Percentiles rank a stretch among this genome's conserved stretches.
These are phyloP conservation scores for Molossus molossus DNA, from an alignment of 2,797 vertebrate genomes.

Conservation along the genomic window DNA sequence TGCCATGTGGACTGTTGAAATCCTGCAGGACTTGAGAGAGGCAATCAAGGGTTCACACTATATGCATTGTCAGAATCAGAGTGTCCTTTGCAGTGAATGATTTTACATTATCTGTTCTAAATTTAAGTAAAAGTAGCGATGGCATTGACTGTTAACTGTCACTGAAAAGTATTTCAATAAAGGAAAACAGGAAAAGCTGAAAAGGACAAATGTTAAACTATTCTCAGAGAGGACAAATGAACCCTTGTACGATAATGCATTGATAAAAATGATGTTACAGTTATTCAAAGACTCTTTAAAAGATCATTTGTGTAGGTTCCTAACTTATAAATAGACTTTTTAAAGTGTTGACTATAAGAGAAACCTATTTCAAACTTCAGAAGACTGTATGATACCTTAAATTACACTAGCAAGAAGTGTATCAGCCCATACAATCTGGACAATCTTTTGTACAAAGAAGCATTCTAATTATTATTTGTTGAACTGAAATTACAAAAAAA, in stretches of 20 bases:
- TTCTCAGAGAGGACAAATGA: constrained; percentile 52
- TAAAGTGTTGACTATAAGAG: background rate
- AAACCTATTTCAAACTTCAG: background rate
- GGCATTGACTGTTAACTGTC: constrained; percentile 11
- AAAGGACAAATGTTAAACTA: background rate
- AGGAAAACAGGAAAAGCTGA: background rate
- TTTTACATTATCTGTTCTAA: constrained; percentile 57
- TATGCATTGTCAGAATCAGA: constrained; percentile 33
- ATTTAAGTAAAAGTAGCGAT: constrained; percentile 48
- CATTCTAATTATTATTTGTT: background rate
- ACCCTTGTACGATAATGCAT: background rate
- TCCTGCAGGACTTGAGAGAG: constrained; percentile 17
- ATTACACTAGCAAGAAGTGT: background rate
- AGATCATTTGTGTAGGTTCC: background rate
- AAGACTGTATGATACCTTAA: background rate
- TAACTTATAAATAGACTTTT: constrained; percentile 10
- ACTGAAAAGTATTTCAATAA: constrained; percentile 52
- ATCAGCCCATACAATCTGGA: background rate
- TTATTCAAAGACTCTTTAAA: background rate
- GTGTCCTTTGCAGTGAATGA: constrained; percentile 29
- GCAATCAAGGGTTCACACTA: constrained; percentile 52
- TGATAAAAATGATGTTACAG: background rate
- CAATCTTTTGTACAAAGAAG: background rate
- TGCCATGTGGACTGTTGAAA: background rate
- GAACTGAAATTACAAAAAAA: background rate